Percentiles rank a stretch among this genome's conserved stretches.
Evolutionary conservation across 2,113 vertebrate species (phyloP).

Genomic region (Neotragus moschatus): DNA sequence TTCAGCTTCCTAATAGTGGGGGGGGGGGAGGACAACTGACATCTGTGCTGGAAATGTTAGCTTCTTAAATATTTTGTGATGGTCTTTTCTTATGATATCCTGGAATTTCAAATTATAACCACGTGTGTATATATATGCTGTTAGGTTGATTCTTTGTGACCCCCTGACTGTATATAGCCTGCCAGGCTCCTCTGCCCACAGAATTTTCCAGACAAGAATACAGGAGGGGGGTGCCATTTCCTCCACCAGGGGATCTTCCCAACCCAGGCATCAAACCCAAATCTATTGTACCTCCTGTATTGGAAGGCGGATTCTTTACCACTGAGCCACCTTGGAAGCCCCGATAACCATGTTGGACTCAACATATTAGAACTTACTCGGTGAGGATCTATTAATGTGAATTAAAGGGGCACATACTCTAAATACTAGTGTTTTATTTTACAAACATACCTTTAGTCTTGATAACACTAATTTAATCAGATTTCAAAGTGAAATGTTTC

Average conservation of each 20-base stretch:
- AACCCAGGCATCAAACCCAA: background rate
- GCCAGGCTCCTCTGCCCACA: background rate
- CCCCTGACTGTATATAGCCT: background rate
- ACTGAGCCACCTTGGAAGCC: background rate
- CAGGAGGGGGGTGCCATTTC: background rate
- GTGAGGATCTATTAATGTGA: background rate
- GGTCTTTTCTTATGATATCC: background rate
- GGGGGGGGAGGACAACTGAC: background rate
- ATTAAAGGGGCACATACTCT: background rate
- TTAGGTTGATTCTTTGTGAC: background rate
- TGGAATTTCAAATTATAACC: background rate
- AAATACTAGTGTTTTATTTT: background rate
- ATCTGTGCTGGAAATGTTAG: background rate
- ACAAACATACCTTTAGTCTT: background rate
- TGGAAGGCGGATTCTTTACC: background rate
- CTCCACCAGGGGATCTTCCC: background rate
- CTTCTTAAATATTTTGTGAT: background rate
- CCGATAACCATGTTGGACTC: background rate
- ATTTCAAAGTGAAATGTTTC: background rate
- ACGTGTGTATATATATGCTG: background rate
- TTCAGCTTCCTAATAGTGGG: background rate
- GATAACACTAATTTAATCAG: background rate
- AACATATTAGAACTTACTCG: background rate
- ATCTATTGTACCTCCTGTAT: background rate
- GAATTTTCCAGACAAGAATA: background rate